Evolutionary conservation across 2,797 vertebrate species (phyloP).

Genomic region (Brachymystax lenok): DNA sequence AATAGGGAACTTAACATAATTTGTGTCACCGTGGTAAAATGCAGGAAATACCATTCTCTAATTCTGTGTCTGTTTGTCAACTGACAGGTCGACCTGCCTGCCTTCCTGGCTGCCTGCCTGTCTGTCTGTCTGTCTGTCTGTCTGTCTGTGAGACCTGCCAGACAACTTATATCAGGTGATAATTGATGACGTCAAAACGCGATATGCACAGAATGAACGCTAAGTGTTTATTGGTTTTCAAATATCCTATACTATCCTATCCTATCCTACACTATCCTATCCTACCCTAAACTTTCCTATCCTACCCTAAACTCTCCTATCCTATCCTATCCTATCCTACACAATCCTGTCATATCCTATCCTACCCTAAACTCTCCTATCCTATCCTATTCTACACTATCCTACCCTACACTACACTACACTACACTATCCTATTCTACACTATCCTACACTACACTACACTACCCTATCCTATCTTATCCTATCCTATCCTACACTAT

Average conservation of each 20-base stretch:
- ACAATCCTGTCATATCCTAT: too few relatives aligned
- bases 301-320: too few relatives aligned
- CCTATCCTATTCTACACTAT: too few relatives aligned
- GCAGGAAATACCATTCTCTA: slow-evolving; percentile 10
- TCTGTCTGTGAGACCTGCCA: slow-evolving; percentile 55
- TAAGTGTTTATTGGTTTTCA: slow-evolving; percentile 17
- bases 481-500: too few relatives aligned
- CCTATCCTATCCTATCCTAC: too few relatives aligned
- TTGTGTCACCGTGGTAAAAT: slow-evolving; percentile 26
- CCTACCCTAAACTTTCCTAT: too few relatives aligned
- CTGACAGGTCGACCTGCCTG: neutral
- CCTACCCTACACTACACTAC: too few relatives aligned
- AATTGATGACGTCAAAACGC: slow-evolving; percentile 75
- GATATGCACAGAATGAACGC: slow-evolving; percentile 78
- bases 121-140: neutral
- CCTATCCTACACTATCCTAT: too few relatives aligned
- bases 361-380: too few relatives aligned
- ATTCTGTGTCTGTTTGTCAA: neutral
- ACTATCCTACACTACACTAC: too few relatives aligned
- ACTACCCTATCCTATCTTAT: too few relatives aligned
- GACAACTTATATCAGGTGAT: slow-evolving; percentile 83
- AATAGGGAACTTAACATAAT: slow-evolving; percentile 47
- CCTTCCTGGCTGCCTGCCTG: neutral
- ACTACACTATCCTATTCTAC: too few relatives aligned
- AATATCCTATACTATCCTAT: neutral